phyloP scores from a whole-genome alignment of 2,888 invertebrate species.

The Lasioglossum morio region DNA sequence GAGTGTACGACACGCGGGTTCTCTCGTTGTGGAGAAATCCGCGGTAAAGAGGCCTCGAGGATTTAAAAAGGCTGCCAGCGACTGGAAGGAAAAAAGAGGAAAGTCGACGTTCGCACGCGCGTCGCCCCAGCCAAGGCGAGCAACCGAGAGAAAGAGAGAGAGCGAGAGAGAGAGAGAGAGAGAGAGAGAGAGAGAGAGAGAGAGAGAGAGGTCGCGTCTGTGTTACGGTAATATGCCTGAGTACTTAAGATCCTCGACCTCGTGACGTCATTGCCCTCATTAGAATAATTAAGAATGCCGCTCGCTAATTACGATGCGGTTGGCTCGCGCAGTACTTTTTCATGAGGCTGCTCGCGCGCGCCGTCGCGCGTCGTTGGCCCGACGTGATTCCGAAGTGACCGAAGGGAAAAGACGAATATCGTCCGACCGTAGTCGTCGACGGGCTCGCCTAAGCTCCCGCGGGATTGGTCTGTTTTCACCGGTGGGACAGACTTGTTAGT shows the following conservation, averaged over 20 bases:
- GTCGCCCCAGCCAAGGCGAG: background rate
- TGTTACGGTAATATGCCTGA: constrained; percentile 57
- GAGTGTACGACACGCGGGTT: constrained; percentile 29
- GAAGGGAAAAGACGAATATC: background rate
- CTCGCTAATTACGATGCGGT: constrained; percentile 73
- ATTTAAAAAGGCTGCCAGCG: constrained; percentile 54
- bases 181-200: background rate
- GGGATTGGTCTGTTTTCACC: background rate
- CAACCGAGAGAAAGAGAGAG: background rate
- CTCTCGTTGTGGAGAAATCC: constrained; percentile 48
- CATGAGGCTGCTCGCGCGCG: constrained; percentile 19
- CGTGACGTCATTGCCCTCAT: constrained; percentile 74
- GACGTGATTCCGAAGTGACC: constrained; percentile 38
- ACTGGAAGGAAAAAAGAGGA: constrained; percentile 10
- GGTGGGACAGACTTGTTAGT: background rate
- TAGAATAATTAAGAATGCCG: constrained; percentile 76
- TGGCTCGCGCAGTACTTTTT: constrained; percentile 49
- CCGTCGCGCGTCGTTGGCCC: background rate
- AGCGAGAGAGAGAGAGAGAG: background rate
- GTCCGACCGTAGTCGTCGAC: background rate
- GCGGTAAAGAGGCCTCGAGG: constrained; percentile 43
- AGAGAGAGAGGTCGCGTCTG: constrained; percentile 34
- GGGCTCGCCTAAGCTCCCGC: background rate
- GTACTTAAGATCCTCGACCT: constrained; percentile 65
- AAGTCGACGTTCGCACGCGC: constrained; percentile 1